These are phyloP conservation scores for Pachyramphus minor DNA, from an alignment of 2,113 vertebrate genomes.

Conservation along the genomic window DNA sequence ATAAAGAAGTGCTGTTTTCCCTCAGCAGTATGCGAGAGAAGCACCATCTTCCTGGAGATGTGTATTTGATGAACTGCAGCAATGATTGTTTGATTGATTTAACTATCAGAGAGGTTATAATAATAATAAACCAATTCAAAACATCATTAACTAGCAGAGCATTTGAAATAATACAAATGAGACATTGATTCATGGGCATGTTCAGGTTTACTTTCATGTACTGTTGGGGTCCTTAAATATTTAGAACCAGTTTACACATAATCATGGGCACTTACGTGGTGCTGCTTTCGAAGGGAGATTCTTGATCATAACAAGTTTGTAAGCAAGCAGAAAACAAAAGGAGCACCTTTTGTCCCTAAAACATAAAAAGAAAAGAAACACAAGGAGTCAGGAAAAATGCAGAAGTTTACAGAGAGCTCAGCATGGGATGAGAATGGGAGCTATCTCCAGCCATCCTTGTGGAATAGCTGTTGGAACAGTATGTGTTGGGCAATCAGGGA, in stretches of 20 bases:
- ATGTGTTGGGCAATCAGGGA: background rate
- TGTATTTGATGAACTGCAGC: background rate
- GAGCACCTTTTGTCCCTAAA: background rate
- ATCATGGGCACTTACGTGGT: background rate
- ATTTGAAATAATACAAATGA: conserved; percentile 13
- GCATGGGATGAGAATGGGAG: background rate
- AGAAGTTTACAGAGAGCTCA: background rate
- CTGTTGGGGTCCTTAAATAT: background rate
- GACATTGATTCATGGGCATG: background rate
- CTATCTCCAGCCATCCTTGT: background rate
- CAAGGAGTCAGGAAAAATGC: background rate
- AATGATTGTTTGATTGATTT: conserved; percentile 54
- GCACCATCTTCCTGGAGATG: background rate
- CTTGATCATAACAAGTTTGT: background rate
- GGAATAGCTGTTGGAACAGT: background rate
- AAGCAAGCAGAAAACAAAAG: background rate
- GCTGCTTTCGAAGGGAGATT: background rate
- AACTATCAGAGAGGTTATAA: conserved; percentile 29
- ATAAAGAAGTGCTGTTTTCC: background rate
- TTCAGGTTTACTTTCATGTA: background rate
- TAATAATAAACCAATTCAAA: conserved; percentile 49
- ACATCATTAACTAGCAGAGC: conserved; percentile 18
- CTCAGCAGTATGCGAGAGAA: background rate
- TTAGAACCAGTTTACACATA: background rate
- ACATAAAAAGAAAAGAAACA: background rate